phyloP scores from a whole-genome alignment of 2,113 vertebrate species.

The Hiodon tergisus region DNA sequence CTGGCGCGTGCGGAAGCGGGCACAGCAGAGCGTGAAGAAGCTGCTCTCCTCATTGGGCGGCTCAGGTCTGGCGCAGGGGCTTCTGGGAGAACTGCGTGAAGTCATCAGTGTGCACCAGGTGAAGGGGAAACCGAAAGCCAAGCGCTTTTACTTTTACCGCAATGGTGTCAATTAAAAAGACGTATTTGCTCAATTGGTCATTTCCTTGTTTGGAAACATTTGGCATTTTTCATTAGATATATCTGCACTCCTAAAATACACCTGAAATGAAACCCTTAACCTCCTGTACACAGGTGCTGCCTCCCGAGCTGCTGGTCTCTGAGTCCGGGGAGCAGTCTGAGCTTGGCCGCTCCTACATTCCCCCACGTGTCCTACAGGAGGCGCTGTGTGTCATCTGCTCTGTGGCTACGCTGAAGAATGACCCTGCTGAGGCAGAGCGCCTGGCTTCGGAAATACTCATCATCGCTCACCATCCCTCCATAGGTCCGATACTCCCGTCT shows the following conservation, averaged over 20 bases:
- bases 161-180: too few species aligned
- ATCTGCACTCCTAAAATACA: not conserved
- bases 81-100: conserved; percentile 77
- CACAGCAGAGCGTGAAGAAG: conserved; percentile 79
- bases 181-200: too few species aligned
- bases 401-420: conserved; percentile 68
- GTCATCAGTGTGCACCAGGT: conserved; percentile 87
- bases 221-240: too few species aligned
- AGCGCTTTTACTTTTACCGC: too few species aligned
- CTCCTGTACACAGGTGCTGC: conserved; percentile 64
- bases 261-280: not conserved
- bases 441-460: conserved; percentile 81
- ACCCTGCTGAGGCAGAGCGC: conserved; percentile 67
- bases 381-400: conserved; percentile 76
- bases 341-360: conserved; percentile 65
- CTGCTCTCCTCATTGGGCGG: conserved; percentile 80
- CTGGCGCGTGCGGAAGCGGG: conserved; percentile 81
- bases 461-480: conserved; percentile 82
- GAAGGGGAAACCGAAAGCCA: conserved; percentile 10
- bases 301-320: conserved; percentile 67
- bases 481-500: conserved; percentile 60
- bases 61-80: conserved; percentile 74
- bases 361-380: conserved; percentile 77
- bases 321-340: conserved; percentile 81
- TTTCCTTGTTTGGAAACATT: too few species aligned